Conservation (phyloP, 2,888 invertebrate species). For the Zaprionus obscuricornis region DNA sequence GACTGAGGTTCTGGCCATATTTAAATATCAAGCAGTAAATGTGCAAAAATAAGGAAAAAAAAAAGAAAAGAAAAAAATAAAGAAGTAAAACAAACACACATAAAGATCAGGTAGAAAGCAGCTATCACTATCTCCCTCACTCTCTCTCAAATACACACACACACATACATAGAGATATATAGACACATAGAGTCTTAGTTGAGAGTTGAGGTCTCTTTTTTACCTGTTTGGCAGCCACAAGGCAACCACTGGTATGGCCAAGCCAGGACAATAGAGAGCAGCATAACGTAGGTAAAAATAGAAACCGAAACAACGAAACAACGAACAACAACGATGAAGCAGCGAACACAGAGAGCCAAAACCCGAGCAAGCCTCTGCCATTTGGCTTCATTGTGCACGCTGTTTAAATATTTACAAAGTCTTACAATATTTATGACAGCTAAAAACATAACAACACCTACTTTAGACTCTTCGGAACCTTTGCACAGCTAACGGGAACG, state of each 20-base stretch:
- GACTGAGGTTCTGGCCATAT: conserved; percentile 50
- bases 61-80: conserved; percentile 8
- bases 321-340: neutral
- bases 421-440: conserved; percentile 78
- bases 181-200: neutral
- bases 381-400: conserved; percentile 74
- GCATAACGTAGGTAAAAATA: conserved; percentile 4
- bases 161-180: too few species aligned
- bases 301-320: neutral
- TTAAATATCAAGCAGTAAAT: conserved; percentile 65
- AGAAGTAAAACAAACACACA: conserved; percentile 34
- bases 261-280: conserved; percentile 45
- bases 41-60: conserved; percentile 11
- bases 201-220: neutral
- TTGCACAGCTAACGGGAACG: conserved; percentile 15
- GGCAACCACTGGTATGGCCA: conserved; percentile 53
- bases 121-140: neutral
- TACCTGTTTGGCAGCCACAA: conserved; percentile 20
- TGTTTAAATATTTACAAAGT: conserved; percentile 77
- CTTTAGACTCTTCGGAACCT: conserved; percentile 39
- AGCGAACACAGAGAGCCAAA: conserved; percentile 6
- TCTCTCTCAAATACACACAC: too few species aligned
- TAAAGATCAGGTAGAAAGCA: conserved; percentile 44
- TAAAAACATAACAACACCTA: conserved; percentile 77
- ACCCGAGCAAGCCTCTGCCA: conserved; percentile 61